Conservation (phyloP, 2,113 vertebrate genomes). For the Otolemur garnettii region DNA sequence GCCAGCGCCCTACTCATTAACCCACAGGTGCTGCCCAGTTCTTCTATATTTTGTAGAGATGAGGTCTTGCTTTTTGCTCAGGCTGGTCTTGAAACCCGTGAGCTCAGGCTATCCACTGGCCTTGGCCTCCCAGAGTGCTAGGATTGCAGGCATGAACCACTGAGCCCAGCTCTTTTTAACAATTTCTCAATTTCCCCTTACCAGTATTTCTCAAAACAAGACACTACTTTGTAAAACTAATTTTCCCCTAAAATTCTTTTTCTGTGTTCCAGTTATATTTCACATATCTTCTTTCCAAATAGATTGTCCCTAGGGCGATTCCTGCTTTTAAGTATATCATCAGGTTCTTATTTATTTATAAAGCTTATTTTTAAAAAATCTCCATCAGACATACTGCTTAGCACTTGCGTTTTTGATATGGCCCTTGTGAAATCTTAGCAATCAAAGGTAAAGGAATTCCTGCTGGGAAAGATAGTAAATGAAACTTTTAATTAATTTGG, state of each 20-base stretch:
- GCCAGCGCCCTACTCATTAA: too few species aligned
- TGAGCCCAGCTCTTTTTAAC: not conserved
- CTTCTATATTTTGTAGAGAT: too few species aligned
- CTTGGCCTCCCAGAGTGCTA: too few species aligned
- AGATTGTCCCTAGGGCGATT: not conserved
- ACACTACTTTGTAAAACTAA: conserved; percentile 50
- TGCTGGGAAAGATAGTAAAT: conserved; percentile 75
- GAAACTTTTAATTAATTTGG: conserved; percentile 82
- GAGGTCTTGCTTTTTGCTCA: too few species aligned
- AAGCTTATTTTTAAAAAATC: conserved; percentile 36
- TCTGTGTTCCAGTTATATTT: conserved; percentile 32
- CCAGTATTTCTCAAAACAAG: conserved; percentile 41
- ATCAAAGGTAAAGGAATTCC: conserved; percentile 78
- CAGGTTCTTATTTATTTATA: conserved; percentile 24
- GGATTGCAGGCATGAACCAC: too few species aligned
- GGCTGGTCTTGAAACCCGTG: too few species aligned
- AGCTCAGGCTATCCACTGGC: too few species aligned
- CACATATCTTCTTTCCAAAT: conserved; percentile 7
- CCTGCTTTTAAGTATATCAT: conserved; percentile 26
- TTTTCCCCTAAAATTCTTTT: not conserved
- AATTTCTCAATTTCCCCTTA: conserved; percentile 34
- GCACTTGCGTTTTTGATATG: not conserved
- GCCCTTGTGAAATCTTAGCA: conserved; percentile 60
- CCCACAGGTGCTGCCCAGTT: too few species aligned
- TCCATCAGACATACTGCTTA: not conserved